Percentiles rank a stretch among this genome's conserved stretches.
Evolutionary conservation across 1,140 invertebrate species (phyloP).

Genomic region (Aphis craccivora): DNA sequence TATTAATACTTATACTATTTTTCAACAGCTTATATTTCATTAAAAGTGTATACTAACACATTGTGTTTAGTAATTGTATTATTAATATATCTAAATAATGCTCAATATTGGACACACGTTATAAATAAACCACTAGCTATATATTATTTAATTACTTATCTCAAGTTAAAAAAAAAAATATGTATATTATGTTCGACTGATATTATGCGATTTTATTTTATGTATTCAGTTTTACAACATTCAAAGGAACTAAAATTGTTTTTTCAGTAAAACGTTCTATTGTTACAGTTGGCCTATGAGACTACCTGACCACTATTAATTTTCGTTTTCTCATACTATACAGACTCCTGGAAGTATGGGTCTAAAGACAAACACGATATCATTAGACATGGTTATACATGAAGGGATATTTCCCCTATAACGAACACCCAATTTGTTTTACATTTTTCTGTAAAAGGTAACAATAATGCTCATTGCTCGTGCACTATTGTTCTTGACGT

Average conservation of each 20-base stretch:
- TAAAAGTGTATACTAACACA: no score
- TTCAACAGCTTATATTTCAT: no score
- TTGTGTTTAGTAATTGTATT: neutral
- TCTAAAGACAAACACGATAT: slow-evolving; percentile 50
- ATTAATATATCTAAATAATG: neutral
- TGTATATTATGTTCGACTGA: neutral
- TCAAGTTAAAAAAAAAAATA: neutral
- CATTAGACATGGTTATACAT: slow-evolving; percentile 38
- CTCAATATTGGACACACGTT: neutral
- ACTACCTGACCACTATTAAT: slow-evolving; percentile 46
- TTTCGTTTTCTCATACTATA: slow-evolving; percentile 39
- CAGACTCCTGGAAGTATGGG: neutral
- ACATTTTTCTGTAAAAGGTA: slow-evolving; percentile 35
- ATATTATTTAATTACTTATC: neutral
- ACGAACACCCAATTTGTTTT: slow-evolving; percentile 45
- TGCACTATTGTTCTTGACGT: slow-evolving; percentile 38
- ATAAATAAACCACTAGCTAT: neutral
- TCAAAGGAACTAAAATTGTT: neutral
- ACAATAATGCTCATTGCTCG: neutral
- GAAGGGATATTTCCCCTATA: slow-evolving; percentile 36
- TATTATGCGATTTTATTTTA: neutral
- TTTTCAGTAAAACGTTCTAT: neutral
- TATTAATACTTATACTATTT: no score
- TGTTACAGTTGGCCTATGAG: neutral
- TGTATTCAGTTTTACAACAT: neutral